A percentile compares a stretch with the other conserved stretches of the same genome.
Evolutionary conservation across 2,113 vertebrate species (phyloP).

Genomic region (Nothobranchius kuhntae): DNA sequence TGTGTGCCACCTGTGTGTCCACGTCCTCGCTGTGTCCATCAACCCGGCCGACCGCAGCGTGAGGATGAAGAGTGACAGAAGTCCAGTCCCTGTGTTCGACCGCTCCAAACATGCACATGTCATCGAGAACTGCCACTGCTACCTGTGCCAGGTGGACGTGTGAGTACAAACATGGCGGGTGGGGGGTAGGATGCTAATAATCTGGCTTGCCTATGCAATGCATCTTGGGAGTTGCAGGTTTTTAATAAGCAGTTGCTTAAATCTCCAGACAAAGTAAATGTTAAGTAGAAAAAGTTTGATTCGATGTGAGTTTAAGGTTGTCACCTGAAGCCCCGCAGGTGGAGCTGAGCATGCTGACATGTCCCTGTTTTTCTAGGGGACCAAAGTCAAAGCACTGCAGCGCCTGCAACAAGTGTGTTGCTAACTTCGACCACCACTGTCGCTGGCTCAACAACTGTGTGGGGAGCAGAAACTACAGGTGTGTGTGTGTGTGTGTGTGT

Average conservation of each 20-base stretch:
- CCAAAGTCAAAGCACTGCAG: constrained; percentile 96
- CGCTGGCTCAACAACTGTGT: constrained; percentile 99
- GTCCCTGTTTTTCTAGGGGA: constrained; percentile 78
- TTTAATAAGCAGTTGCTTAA: too few relatives aligned
- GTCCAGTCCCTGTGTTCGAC: constrained; percentile 86
- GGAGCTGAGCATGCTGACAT: too few relatives aligned
- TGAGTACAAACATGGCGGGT: constrained; percentile 77
- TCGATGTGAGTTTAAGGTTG: too few relatives aligned
- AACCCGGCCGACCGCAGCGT: constrained; percentile 93
- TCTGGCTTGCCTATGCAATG: not conserved
- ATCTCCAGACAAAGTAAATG: too few relatives aligned
- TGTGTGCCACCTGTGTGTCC: constrained; percentile 86
- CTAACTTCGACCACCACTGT: constrained; percentile 96
- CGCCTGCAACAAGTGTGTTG: constrained; percentile 96
- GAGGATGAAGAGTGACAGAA: constrained; percentile 82
- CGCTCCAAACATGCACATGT: constrained; percentile 89
- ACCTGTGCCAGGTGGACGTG: constrained; percentile 96
- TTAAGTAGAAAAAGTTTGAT: too few relatives aligned
- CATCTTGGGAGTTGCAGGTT: not conserved
- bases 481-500: constrained; percentile 31
- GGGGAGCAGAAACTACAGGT: constrained; percentile 96
- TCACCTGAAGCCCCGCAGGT: too few relatives aligned
- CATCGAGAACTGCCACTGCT: constrained; percentile 97
- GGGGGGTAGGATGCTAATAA: too few relatives aligned
- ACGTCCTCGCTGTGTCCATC: constrained; percentile 89